Percentiles rank a stretch among this genome's conserved stretches.
These are phyloP conservation scores for Cryptomyrus ogoouensis DNA, from an alignment of 2,113 vertebrate genomes.

Conservation along the genomic window DNA sequence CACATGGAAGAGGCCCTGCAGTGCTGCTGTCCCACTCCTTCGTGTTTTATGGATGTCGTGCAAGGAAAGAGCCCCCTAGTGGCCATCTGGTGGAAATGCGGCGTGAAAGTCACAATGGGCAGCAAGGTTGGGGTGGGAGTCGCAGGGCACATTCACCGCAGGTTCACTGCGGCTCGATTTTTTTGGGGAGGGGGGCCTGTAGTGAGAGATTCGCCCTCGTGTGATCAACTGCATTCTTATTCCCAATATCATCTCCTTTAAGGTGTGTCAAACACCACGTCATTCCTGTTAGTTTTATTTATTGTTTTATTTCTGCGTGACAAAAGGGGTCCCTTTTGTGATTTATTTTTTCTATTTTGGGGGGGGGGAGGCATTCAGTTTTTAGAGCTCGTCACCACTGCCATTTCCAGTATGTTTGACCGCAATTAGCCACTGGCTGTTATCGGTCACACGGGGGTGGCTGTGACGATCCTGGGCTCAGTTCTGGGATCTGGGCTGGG, in stretches of 20 bases:
- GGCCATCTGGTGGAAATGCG: background rate
- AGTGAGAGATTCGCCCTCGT: background rate
- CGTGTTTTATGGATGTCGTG: background rate
- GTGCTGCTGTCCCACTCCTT: background rate
- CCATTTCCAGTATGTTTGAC: background rate
- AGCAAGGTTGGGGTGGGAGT: background rate
- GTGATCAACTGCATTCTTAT: background rate
- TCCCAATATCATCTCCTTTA: background rate
- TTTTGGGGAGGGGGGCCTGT: background rate
- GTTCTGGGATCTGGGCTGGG: background rate
- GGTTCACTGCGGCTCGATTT: background rate
- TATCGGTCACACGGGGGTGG: background rate
- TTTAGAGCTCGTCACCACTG: background rate
- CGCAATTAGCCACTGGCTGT: background rate
- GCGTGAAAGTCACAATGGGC: background rate
- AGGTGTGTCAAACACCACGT: background rate
- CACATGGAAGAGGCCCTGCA: background rate
- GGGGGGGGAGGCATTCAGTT: too few relatives aligned
- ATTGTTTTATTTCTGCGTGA: background rate
- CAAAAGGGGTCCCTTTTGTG: background rate
- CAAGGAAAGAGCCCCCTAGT: slow-evolving; percentile 4
- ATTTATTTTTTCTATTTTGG: background rate
- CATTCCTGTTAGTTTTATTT: background rate
- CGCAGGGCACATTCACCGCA: background rate
- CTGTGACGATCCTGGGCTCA: background rate